phyloP scores from a whole-genome alignment of 2,797 vertebrate species.

The Rhadinocentrus ornatus region DNA sequence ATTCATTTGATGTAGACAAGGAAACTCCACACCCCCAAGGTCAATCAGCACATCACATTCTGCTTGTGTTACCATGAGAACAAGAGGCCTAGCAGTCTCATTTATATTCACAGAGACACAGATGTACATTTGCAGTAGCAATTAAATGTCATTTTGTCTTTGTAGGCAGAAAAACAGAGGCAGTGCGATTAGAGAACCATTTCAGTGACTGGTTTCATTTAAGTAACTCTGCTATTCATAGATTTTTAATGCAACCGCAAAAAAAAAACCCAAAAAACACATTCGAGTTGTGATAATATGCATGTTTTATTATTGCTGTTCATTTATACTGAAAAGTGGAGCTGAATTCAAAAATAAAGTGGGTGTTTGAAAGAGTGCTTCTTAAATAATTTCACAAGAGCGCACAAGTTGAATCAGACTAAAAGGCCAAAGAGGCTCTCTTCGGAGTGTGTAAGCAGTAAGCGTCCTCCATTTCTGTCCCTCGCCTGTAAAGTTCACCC shows the following conservation, averaged over 20 bases:
- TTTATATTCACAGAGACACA: conserved; percentile 80
- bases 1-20: conserved; percentile 44
- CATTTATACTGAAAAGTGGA: conserved; percentile 37
- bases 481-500: conserved; percentile 52
- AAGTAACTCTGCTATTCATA: conserved; percentile 45
- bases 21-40: conserved; percentile 71
- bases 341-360: conserved; percentile 53
- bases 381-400: conserved; percentile 68
- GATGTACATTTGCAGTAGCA: conserved; percentile 77
- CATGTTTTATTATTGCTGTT: conserved; percentile 57
- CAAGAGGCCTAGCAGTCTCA: conserved; percentile 71
- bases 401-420: conserved; percentile 64
- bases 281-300: conserved; percentile 51
- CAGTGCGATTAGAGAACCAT: conserved; percentile 47
- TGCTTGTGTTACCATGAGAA: conserved; percentile 83
- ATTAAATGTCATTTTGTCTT: conserved; percentile 78
- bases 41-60: conserved; percentile 76
- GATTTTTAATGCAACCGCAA: conserved; percentile 49
- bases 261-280: conserved; percentile 47
- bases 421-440: conserved; percentile 58
- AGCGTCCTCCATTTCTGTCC: conserved; percentile 54
- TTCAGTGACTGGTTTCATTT: conserved; percentile 43
- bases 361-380: conserved; percentile 48
- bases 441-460: conserved; percentile 43
- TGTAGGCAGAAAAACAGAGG: conserved; percentile 46